Percentiles rank a stretch among this genome's conserved stretches.
These are phyloP conservation scores for Lepidurus arcticus DNA, from an alignment of 1,140 invertebrate species.

Conservation along the genomic window DNA sequence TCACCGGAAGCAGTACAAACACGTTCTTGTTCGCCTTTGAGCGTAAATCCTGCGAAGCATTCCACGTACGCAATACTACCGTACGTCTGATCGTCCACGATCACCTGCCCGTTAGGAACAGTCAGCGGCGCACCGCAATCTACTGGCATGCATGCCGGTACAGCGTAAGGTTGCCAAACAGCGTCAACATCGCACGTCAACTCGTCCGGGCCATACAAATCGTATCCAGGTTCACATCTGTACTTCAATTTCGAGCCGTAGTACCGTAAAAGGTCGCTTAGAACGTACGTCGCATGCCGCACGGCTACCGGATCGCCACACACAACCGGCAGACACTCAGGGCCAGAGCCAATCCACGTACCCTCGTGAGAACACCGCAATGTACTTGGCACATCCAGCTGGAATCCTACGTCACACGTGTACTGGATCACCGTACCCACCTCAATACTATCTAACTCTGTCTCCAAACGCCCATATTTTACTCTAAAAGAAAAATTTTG, in stretches of 20 bases:
- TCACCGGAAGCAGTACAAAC: constrained; percentile 30
- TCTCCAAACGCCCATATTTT: constrained; percentile 26
- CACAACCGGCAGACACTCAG: constrained; percentile 40
- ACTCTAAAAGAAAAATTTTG: background rate
- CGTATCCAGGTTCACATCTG: constrained; percentile 37
- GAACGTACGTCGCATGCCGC: constrained; percentile 36
- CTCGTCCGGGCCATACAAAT: constrained; percentile 35
- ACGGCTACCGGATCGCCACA: constrained; percentile 43
- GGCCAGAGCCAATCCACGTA: constrained; percentile 35
- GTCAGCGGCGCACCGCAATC: constrained; percentile 37
- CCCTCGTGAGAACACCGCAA: constrained; percentile 32
- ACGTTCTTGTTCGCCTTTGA: constrained; percentile 15
- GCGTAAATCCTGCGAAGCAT: constrained; percentile 33
- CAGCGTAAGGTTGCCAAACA: constrained; percentile 28
- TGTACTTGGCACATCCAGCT: constrained; percentile 20
- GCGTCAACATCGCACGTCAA: constrained; percentile 27
- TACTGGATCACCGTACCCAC: constrained; percentile 36
- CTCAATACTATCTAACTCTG: constrained; percentile 23
- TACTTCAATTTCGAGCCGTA: constrained; percentile 37
- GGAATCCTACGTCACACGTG: constrained; percentile 37
- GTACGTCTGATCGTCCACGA: constrained; percentile 32
- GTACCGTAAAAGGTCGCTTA: constrained; percentile 25
- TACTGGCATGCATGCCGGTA: constrained; percentile 38
- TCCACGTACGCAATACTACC: constrained; percentile 35
- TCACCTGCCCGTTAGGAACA: constrained; percentile 37